Base-by-base conservation (phyloP, 2,113 vertebrate genomes). In the Anser cygnoides region DNA sequence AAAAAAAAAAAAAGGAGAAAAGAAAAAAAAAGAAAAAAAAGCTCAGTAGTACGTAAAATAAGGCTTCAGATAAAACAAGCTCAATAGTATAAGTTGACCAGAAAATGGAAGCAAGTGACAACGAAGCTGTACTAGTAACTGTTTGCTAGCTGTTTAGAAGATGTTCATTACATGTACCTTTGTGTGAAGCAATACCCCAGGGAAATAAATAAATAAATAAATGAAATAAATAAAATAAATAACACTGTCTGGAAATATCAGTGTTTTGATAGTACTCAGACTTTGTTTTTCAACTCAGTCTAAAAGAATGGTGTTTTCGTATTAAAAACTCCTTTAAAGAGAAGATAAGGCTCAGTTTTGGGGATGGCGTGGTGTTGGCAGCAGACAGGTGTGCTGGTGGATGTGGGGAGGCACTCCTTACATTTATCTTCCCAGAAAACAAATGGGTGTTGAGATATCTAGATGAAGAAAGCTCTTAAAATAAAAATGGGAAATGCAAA, bases 251-350 rank as follows among this genome's bases (percentile, higher is more conserved):
- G 61, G 43, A 78, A 77, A 63, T 44, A 35, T 49, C 9, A 1
- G 26, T 13, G 74, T 9, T 59, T 3, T 41, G 18, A 13, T 11
- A 21, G 3, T 6, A 21, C 10, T 55, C 33, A 67, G 29, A 37
- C 2, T 70, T 78, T 35, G 17, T 23, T 15, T 10, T 83, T 23
- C 28, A 50, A 70, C 72, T 22, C 0, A 66, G 26, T 43, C 16
- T 23, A 15, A 76, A 91, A 65, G 1, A 76, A 75, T 2, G 6
- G 7, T 31, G 21, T 55, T 77, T 59, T n/a, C 7, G 11, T 6
- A 14, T 2, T 2, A 41, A 31, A 21, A 52, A 41, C 3, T 8
- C 9, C 19, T n/a, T 4, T 29, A 3, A 2, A 35, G 8, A 35
- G 8, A n/a, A 61, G 3, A 13, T 33, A 49, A 68, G 4, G 13